Percentiles rank a stretch among this genome's conserved stretches.
These are phyloP conservation scores for Simalia tracyae DNA, from an alignment of 2,797 vertebrate species.

Conservation along the genomic window DNA sequence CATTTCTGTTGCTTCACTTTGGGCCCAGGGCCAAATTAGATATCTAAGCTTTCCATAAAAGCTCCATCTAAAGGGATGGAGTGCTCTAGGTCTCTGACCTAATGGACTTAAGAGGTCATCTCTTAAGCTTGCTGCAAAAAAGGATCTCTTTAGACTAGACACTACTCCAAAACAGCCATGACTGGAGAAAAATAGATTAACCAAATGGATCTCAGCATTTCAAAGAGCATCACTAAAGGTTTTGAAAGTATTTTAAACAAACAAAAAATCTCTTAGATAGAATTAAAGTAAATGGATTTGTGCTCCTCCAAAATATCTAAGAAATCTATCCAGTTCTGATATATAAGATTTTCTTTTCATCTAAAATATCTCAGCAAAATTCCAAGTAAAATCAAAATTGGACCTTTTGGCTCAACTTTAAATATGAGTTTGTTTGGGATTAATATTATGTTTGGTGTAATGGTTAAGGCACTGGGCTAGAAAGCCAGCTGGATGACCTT, in stretches of 20 bases:
- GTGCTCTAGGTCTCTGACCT: background rate
- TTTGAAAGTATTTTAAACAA: background rate
- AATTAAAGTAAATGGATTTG: background rate
- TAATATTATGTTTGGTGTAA: background rate
- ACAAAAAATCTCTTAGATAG: background rate
- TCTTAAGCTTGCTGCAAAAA: background rate
- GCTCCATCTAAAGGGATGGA: background rate
- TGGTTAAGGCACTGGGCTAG: background rate
- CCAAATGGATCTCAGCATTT: background rate
- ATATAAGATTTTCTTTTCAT: background rate
- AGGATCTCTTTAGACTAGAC: background rate
- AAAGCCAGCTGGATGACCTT: background rate
- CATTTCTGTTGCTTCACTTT: background rate
- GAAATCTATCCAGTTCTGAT: background rate
- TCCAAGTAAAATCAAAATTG: background rate
- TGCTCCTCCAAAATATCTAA: background rate
- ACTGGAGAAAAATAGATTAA: background rate
- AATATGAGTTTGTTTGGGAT: no score
- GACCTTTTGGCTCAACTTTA: background rate
- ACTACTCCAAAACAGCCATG: background rate
- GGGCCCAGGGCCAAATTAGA: background rate
- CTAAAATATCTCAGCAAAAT: background rate
- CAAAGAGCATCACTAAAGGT: background rate
- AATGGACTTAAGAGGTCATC: background rate
- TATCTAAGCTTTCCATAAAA: background rate